Evolutionary conservation across 2,113 vertebrate species (phyloP), one percentile per base, ranked within the genome.

Genomic region (Psephotus haematonotus): DNA sequence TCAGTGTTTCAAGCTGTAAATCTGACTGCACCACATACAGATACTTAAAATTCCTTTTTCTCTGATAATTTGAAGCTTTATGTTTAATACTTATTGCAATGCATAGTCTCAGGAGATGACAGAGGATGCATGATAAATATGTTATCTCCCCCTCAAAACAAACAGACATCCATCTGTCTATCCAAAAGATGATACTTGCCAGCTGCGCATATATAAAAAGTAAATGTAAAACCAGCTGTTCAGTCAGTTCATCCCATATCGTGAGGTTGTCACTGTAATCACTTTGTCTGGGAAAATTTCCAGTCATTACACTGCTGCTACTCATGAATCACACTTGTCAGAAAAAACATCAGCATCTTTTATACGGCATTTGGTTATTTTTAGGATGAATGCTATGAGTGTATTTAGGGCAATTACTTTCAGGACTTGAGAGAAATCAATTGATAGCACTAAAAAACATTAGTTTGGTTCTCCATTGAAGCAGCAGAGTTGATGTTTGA

Each of bases 161-260:
- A 96, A 96, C 81, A 96, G 86, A 83, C 83, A 92, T 78, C 93
- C 69, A 92, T 93, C 88, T 70, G 13, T 91, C 96, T 92, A 72
- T 95, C 95, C 88, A 91, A 82, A 86, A 78, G 72, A 96, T 7
- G 17, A 67, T 72, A 75, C 57, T 79, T 96, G 90, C 95, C 96
- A 95, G 95, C 86, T 94, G 96, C 92, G 95, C 83, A 87, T 94
- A 43, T 94, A 93, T 80, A 93, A 93, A 92, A 86, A 96, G 69
- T 95, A 96, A 94, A 94, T 94, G 92, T 85, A 95, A 95, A 97
- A 97, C 83, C 96, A 96, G 92, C 83, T 97, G 96, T 94, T 95
- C 80, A 89, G 86, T 89, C 92, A 82, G 90, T 84, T 93, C 92
- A 77, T 89, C 83, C 93, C 86, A 80, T 91, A 95, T 53, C 94